Conservation (phyloP, 2,113 vertebrate species). For the Penelope pileata region DNA sequence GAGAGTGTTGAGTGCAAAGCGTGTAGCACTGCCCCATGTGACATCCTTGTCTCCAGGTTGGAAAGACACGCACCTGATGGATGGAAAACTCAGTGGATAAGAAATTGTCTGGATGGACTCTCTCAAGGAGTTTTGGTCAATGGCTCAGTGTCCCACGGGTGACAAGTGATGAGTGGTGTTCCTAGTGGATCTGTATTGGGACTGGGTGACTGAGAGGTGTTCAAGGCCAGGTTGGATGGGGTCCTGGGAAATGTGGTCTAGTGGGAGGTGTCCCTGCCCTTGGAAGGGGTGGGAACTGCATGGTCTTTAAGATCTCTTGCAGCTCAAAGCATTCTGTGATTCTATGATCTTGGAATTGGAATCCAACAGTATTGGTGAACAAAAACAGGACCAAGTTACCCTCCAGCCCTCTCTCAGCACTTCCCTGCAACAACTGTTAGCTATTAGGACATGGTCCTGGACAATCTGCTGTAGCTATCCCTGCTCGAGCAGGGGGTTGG, state of each 20-base stretch:
- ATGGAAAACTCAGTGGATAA: not conserved
- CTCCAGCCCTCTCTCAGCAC: not conserved
- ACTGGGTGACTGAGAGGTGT: not conserved
- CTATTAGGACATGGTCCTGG: not conserved
- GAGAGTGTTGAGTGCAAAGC: not conserved
- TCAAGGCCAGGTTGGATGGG: not conserved
- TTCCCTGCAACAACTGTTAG: not conserved
- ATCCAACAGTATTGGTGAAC: not conserved
- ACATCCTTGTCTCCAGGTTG: not conserved
- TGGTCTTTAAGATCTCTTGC: not conserved
- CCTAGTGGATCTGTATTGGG: not conserved
- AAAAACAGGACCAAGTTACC: rapidly evolving
- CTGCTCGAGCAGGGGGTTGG: not conserved
- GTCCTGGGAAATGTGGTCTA: not conserved
- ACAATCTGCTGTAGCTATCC: not conserved
- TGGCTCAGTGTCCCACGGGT: not conserved
- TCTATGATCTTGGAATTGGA: not conserved
- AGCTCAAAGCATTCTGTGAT: not conserved
- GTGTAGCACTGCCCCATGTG: not conserved
- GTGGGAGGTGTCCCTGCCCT: not conserved
- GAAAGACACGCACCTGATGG: not conserved
- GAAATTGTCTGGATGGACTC: not conserved
- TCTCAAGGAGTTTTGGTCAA: not conserved
- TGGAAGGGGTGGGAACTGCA: not conserved
- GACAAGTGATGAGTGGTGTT: not conserved